phyloP scores from a whole-genome alignment of 2,113 vertebrate genomes.

The Zosterops pallidus region DNA sequence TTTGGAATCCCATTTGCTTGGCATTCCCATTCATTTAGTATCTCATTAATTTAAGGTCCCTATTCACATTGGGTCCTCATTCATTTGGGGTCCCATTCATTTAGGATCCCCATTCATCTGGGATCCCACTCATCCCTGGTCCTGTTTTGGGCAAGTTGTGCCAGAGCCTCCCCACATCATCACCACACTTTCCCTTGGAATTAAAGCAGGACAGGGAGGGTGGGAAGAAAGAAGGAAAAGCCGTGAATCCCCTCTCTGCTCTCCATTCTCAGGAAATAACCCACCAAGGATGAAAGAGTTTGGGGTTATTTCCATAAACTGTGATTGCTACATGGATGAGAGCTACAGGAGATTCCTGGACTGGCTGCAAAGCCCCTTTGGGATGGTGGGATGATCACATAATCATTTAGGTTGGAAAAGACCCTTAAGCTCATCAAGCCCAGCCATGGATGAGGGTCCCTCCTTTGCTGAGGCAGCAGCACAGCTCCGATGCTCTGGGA shows the following conservation, averaged over 20 bases:
- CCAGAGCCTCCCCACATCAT: neutral
- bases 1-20: neutral
- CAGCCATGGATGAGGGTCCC: neutral
- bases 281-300: neutral
- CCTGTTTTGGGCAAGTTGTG: neutral
- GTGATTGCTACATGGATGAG: fast-evolving
- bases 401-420: neutral
- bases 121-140: neutral
- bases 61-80: fast-evolving
- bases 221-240: neutral
- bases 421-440: neutral
- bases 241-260: neutral
- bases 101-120: neutral
- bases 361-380: neutral
- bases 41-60: neutral
- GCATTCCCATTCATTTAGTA: neutral
- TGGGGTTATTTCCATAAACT: neutral
- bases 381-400: neutral
- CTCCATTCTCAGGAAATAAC: fast-evolving
- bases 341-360: neutral
- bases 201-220: neutral
- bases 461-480: neutral
- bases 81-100: neutral
- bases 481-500: neutral
- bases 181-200: neutral